These are phyloP conservation scores for Lasiurus cinereus DNA, from an alignment of 2,113 vertebrate genomes.

Conservation along the genomic window DNA sequence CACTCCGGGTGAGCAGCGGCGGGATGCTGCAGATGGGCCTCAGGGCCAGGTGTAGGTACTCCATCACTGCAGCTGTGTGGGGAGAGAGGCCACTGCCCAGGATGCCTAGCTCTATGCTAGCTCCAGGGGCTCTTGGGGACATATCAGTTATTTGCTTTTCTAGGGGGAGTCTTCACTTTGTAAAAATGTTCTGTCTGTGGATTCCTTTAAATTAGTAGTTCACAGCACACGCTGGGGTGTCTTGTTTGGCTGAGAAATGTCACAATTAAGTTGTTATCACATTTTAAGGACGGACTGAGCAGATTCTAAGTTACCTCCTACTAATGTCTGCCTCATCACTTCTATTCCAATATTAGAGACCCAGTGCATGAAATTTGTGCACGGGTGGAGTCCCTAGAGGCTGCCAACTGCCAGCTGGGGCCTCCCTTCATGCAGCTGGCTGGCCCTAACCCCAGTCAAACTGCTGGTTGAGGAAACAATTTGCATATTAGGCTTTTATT, in stretches of 20 bases:
- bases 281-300: background rate
- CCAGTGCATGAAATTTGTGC: no score
- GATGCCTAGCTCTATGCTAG: background rate
- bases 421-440: no score
- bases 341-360: background rate
- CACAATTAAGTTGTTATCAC: background rate
- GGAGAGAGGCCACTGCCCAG: constrained; percentile 48
- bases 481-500: no score
- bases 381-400: no score
- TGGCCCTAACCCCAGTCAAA: no score
- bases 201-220: constrained; percentile 50
- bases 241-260: background rate
- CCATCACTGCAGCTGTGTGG: constrained; percentile 90
- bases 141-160: background rate
- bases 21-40: constrained; percentile 91
- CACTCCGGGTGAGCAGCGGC: constrained; percentile 93
- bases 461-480: no score
- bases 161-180: background rate
- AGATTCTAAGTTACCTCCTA: background rate
- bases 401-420: no score
- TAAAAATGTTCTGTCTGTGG: background rate
- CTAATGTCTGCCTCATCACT: background rate
- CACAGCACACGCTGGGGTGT: background rate
- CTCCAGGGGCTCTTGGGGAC: background rate
- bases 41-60: constrained; percentile 91